Conservation (phyloP, 2,113 vertebrate species). For the Corvus hawaiiensis region DNA sequence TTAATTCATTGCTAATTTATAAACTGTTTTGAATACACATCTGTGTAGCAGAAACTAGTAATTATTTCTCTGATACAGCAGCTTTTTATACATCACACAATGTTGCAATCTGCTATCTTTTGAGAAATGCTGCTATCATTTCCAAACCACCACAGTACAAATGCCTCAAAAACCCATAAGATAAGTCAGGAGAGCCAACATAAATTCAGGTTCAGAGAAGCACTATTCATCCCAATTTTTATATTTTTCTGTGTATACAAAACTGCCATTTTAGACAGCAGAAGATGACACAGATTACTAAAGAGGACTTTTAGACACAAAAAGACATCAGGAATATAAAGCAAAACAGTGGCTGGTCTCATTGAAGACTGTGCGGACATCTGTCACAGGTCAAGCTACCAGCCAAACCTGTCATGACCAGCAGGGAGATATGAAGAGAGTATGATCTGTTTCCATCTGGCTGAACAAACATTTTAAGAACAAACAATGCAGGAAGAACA, state of each 20-base stretch:
- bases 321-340: neutral
- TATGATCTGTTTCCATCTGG: neutral
- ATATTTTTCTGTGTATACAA: neutral
- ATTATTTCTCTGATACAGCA: neutral
- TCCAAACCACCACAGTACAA: neutral
- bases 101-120: neutral
- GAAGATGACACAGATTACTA: neutral
- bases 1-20: neutral
- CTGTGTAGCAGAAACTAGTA: neutral
- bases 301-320: neutral
- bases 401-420: slow-evolving; percentile 14
- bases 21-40: neutral
- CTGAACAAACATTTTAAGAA: neutral
- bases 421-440: neutral
- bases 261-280: neutral
- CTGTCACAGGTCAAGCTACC: slow-evolving; percentile 29
- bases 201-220: neutral
- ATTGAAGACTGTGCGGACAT: neutral
- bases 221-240: neutral
- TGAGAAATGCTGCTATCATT: neutral
- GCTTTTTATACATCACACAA: neutral
- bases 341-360: slow-evolving; percentile 30
- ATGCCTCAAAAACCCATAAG: neutral
- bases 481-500: neutral
- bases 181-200: neutral